A percentile compares a stretch with the other conserved stretches of the same genome.
Evolutionary conservation across 2,113 vertebrate species (phyloP).

Genomic region (Falco punctatus): DNA sequence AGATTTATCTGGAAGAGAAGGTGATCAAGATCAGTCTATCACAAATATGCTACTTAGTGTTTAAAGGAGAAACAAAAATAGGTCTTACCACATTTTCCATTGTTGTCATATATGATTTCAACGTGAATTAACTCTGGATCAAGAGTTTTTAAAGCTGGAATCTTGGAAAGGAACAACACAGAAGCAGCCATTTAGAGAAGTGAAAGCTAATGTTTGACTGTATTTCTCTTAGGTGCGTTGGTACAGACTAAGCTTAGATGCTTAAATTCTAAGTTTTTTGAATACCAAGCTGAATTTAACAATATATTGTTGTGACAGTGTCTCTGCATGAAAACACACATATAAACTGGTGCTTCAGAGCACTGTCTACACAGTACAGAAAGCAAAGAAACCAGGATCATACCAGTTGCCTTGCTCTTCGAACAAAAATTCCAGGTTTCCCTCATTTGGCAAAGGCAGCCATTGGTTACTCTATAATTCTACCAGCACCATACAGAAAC

Average conservation of each 20-base stretch:
- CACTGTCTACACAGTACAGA: background rate
- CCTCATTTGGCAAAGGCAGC: background rate
- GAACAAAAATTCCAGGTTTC: background rate
- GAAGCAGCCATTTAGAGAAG: background rate
- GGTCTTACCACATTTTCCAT: conserved; percentile 75
- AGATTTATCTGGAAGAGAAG: conserved; percentile 66
- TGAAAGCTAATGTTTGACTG: background rate
- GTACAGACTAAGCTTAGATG: background rate
- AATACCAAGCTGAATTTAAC: background rate
- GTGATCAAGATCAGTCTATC: background rate
- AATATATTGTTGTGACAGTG: background rate
- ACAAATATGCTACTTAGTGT: background rate
- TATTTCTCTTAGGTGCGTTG: background rate
- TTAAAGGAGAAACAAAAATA: background rate
- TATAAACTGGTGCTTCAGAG: background rate
- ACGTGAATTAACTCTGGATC: conserved; percentile 83
- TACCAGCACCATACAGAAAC: background rate
- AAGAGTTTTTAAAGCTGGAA: conserved; percentile 80
- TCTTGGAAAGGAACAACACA: conserved; percentile 68
- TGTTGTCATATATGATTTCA: conserved; percentile 78
- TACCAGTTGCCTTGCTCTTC: background rate
- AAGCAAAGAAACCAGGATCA: background rate
- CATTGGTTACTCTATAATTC: background rate
- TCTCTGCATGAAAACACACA: background rate
- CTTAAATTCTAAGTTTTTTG: background rate